Evolutionary conservation across 2,888 invertebrate species (phyloP).

Genomic region (Drosophila lutescens): DNA sequence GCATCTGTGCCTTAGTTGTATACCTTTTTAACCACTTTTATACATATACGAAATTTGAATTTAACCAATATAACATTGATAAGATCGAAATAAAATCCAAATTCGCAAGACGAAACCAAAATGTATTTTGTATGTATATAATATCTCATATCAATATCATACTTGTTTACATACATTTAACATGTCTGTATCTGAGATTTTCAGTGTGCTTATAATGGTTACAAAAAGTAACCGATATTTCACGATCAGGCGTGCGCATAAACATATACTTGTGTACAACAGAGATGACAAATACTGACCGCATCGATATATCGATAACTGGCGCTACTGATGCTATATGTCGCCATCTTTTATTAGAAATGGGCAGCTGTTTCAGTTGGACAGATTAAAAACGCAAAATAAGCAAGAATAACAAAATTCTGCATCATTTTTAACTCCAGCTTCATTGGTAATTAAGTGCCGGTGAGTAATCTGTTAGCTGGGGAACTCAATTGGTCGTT

Average conservation of each 20-base stretch:
- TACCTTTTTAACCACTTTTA: background rate
- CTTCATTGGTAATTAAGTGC: background rate
- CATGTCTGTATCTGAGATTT: too few species aligned
- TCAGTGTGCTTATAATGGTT: too few species aligned
- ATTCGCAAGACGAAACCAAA: background rate
- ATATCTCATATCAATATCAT: too few species aligned
- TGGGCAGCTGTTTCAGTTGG: conserved; percentile 63
- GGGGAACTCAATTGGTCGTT: background rate
- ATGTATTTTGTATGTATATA: too few species aligned
- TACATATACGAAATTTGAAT: background rate
- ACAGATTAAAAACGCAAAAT: conserved; percentile 61
- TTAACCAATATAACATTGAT: background rate
- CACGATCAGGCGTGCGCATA: background rate
- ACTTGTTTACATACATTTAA: too few species aligned
- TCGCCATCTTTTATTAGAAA: conserved; percentile 81
- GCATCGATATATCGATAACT: conserved; percentile 1
- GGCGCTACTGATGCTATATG: conserved; percentile 28
- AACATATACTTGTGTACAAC: background rate
- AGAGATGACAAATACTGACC: background rate
- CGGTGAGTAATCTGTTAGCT: background rate
- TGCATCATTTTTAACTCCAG: background rate
- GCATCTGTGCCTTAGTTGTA: too few species aligned
- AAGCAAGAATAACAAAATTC: conserved; percentile 25
- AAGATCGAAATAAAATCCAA: background rate
- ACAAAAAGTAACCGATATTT: background rate